Evolutionary conservation across 1,140 invertebrate genomes (phyloP).

Genomic region (Drosophila tropicalis): DNA sequence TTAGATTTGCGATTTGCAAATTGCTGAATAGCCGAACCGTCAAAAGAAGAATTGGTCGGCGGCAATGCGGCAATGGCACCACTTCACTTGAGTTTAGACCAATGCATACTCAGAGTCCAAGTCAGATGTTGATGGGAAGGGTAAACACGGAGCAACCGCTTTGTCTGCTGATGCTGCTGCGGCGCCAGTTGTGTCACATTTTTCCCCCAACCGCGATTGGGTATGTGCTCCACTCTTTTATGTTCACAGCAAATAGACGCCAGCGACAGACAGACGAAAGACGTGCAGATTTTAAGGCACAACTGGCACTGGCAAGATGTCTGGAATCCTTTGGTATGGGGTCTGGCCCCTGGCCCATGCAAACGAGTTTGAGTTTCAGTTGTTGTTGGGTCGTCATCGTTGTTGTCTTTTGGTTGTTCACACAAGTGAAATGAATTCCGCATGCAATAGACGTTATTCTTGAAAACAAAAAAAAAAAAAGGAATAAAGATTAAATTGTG

Average conservation of each 20-base stretch:
- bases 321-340: slow-evolving; percentile 22
- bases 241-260: slow-evolving; percentile 28
- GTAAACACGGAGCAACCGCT: not conserved
- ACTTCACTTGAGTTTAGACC: slow-evolving; percentile 3
- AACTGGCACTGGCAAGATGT: slow-evolving; percentile 25
- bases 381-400: slow-evolving; percentile 24
- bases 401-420: slow-evolving; percentile 24
- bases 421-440: slow-evolving; percentile 15
- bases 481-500: not conserved
- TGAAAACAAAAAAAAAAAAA: not conserved
- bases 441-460: slow-evolving; percentile 4
- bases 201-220: slow-evolving; percentile 30
- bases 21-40: not conserved
- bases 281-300: slow-evolving; percentile 21
- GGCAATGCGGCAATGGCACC: not conserved
- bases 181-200: slow-evolving; percentile 69
- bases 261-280: slow-evolving; percentile 12
- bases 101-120: not conserved
- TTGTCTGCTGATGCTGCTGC: slow-evolving; percentile 25
- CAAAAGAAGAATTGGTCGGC: not conserved
- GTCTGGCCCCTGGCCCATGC: slow-evolving; percentile 17
- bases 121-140: slow-evolving; percentile 2
- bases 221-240: slow-evolving; percentile 31
- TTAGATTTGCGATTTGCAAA: not conserved
- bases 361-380: slow-evolving; percentile 42